These are phyloP conservation scores for Nesogale talazaci DNA, from an alignment of 2,113 vertebrate species.

Conservation along the genomic window DNA sequence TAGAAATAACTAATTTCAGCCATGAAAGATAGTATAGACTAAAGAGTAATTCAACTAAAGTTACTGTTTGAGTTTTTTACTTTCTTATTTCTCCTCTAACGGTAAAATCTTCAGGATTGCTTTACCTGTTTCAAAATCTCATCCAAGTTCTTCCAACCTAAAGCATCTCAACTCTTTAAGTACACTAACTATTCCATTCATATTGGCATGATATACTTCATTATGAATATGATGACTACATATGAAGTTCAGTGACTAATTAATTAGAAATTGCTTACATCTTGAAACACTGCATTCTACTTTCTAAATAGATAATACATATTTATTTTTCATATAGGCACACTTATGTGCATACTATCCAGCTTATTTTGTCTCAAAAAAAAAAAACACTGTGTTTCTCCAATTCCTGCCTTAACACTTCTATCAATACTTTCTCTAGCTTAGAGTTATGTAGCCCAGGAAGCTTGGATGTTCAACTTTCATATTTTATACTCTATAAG, in stretches of 20 bases:
- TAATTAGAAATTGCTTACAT: constrained; percentile 2
- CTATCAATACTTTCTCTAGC: background rate
- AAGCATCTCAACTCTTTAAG: background rate
- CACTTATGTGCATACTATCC: background rate
- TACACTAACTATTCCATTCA: background rate
- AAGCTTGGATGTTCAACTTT: background rate
- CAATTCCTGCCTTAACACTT: background rate
- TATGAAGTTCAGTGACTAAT: background rate
- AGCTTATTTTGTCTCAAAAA: background rate
- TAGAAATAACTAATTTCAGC: background rate
- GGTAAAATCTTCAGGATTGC: background rate
- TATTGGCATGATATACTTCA: background rate
- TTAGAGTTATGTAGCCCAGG: background rate
- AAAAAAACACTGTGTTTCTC: background rate
- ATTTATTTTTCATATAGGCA: too few species aligned
- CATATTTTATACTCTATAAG: too few species aligned
- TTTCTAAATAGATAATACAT: background rate
- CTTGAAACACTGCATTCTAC: background rate
- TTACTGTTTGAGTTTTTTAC: background rate
- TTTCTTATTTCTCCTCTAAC: background rate
- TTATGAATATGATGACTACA: background rate
- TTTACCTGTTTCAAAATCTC: too few species aligned
- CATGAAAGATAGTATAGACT: background rate
- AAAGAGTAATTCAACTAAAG: background rate
- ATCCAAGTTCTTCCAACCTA: background rate